Conservation (phyloP, 2,888 invertebrate genomes). For the Priocnemis perturbator region DNA sequence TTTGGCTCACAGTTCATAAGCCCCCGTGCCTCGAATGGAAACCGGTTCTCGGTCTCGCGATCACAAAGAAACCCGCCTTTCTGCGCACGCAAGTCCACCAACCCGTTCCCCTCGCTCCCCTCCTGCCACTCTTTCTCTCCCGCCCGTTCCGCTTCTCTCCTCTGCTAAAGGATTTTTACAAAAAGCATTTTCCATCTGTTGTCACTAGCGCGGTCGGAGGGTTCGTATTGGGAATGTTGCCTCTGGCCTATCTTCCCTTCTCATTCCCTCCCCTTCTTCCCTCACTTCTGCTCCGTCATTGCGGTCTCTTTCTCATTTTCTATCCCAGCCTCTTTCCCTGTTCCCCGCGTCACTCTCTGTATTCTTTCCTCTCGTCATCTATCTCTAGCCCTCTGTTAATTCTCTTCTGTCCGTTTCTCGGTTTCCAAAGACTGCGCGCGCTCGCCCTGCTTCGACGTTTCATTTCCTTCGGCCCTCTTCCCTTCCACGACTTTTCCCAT, state of each 20-base stretch:
- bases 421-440: too few species aligned
- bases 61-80: conserved; percentile 64
- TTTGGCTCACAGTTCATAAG: conserved; percentile 68
- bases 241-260: background rate
- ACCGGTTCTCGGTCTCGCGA: conserved; percentile 64
- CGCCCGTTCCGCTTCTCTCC: background rate
- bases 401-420: conserved; percentile 9
- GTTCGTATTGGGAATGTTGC: background rate
- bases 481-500: conserved; percentile 2
- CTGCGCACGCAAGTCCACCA: conserved; percentile 40
- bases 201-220: too few species aligned
- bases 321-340: background rate
- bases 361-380: conserved; percentile 14
- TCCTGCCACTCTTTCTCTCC: background rate
- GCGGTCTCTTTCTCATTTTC: conserved; percentile 5
- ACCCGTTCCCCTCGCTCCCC: conserved; percentile 2
- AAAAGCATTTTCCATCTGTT: conserved; percentile 4
- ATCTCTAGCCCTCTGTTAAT: too few species aligned
- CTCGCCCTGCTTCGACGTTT: background rate
- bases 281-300: background rate
- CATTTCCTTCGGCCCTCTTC: background rate
- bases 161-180: background rate
- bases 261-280: background rate
- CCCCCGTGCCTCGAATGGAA: conserved; percentile 64
- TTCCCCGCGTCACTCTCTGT: background rate